Percentiles rank a stretch among this genome's conserved stretches.
phyloP scores from a whole-genome alignment of 2,113 vertebrate species.

The Cariama cristata region DNA sequence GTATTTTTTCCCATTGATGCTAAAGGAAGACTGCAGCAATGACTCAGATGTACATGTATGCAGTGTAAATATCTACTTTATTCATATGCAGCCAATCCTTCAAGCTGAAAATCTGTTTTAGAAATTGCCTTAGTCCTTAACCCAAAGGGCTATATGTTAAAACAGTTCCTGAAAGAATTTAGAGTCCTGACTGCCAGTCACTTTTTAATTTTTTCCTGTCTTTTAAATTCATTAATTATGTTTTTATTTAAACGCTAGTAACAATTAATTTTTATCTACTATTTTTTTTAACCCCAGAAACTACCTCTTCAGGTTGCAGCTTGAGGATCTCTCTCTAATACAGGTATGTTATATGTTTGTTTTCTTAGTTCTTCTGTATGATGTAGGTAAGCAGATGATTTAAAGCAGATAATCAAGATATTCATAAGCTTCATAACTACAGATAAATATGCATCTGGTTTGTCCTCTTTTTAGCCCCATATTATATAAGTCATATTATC shows the following conservation, averaged over 20 bases:
- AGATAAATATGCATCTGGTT: not conserved
- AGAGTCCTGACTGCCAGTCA: not conserved
- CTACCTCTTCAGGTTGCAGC: constrained; percentile 91
- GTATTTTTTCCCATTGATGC: not conserved
- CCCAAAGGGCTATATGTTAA: not conserved
- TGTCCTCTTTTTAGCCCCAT: not conserved
- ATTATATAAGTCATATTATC: not conserved
- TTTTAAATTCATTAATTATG: not conserved
- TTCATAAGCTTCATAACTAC: not conserved
- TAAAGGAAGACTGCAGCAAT: not conserved
- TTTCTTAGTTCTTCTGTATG: not conserved
- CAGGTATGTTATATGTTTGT: constrained; percentile 78
- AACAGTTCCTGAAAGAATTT: not conserved
- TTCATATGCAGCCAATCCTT: not conserved
- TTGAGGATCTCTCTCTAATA: constrained; percentile 90
- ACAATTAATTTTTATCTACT: constrained; percentile 26
- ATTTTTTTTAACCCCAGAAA: constrained; percentile 79
- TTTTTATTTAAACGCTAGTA: not conserved
- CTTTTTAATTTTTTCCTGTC: not conserved
- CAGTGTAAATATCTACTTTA: not conserved
- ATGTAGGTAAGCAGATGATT: not conserved
- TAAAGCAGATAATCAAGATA: not conserved
- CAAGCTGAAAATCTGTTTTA: not conserved
- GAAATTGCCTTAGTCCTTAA: not conserved
- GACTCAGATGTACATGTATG: not conserved